phyloP scores from a whole-genome alignment of 2,113 vertebrate genomes.

The Trinectes maculatus region DNA sequence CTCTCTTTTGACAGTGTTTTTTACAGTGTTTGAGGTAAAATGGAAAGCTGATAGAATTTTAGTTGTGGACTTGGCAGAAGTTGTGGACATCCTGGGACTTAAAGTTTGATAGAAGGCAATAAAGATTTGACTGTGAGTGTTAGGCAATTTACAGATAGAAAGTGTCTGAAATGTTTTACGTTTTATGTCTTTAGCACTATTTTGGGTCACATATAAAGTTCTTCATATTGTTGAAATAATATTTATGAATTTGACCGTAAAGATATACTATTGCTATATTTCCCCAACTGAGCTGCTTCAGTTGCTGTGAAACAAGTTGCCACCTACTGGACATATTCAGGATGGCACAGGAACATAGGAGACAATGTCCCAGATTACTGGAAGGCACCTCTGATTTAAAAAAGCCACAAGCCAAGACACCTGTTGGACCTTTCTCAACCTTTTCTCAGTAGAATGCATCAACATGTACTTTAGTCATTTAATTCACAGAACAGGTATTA shows the following conservation, averaged over 20 bases:
- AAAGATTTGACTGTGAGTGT: too few species aligned
- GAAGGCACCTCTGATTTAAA: constrained; percentile 8
- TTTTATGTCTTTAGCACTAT: too few species aligned
- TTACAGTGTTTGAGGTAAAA: constrained; percentile 14
- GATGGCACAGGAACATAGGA: neutral
- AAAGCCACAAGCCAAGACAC: neutral
- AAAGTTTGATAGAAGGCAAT: neutral
- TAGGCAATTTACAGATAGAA: neutral
- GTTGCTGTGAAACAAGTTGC: constrained; percentile 25
- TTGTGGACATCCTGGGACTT: neutral
- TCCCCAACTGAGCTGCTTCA: too few species aligned
- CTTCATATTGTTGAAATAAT: too few species aligned
- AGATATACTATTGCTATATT: too few species aligned
- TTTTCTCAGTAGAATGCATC: too few species aligned
- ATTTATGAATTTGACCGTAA: too few species aligned
- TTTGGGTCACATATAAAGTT: too few species aligned
- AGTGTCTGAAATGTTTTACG: neutral
- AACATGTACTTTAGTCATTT: too few species aligned
- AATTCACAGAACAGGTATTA: constrained; percentile 46
- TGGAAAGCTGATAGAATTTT: constrained; percentile 33
- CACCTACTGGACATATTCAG: constrained; percentile 57
- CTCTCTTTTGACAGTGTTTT: too few species aligned
- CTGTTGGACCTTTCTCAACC: neutral
- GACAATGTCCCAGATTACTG: neutral
- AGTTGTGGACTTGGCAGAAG: constrained; percentile 9